phyloP scores from a whole-genome alignment of 2,113 vertebrate genomes.

The Corydoras sp. region DNA sequence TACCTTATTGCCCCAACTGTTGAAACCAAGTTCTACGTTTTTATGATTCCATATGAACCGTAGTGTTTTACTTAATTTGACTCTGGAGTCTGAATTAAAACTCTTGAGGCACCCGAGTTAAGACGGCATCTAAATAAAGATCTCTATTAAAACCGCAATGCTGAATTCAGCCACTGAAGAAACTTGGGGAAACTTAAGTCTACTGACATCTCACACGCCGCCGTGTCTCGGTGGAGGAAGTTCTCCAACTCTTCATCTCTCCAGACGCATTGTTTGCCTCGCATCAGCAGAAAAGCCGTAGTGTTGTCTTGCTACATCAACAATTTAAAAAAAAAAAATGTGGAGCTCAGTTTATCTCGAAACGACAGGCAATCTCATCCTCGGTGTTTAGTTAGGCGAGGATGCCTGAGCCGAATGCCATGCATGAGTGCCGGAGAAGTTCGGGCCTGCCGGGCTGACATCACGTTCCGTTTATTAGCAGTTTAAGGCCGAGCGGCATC shows the following conservation, averaged over 20 bases:
- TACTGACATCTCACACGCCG: no score
- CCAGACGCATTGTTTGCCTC: conserved; percentile 1
- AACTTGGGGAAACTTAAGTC: no score
- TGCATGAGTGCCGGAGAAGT: neutral
- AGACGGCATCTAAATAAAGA: no score
- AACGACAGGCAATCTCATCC: conserved; percentile 4
- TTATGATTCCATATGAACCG: no score
- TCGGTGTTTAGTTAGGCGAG: conserved; percentile 13
- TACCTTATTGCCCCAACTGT: no score
- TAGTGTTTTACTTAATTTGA: no score
- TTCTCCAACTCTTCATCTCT: conserved; percentile 8
- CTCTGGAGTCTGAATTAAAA: no score
- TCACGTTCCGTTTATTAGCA: neutral
- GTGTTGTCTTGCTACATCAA: conserved; percentile 17
- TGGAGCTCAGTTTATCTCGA: neutral
- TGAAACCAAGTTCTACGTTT: no score
- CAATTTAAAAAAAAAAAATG: conserved; percentile 4
- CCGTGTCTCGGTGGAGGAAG: conserved; percentile 19
- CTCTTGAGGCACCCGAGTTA: no score
- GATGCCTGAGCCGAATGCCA: neutral
- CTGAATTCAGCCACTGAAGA: no score
- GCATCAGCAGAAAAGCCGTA: conserved; percentile 12
- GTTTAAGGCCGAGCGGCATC: neutral
- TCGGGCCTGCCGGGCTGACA: conserved; percentile 9
- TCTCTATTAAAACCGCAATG: no score